Evolutionary conservation across 37 sponge, comb jelly and placozoan genomes (phyloP), one percentile per base, ranked within the genome.

Genomic region (Beroe ovata): DNA sequence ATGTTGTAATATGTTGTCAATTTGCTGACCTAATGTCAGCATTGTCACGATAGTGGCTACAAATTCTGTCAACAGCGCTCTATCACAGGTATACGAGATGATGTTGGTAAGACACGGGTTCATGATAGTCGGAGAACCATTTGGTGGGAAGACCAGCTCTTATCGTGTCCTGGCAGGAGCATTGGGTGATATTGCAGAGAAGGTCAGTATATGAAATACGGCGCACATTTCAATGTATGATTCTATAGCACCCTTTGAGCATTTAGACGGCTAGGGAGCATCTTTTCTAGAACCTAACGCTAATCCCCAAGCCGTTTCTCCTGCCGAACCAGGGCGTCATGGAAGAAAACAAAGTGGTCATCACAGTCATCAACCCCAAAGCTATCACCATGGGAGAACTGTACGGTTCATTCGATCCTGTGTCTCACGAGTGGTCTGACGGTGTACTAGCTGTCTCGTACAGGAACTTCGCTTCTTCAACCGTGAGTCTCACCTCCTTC

Each of bases 351-450:
- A 95, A 95, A 69, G 99, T 99, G 2, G 91, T 93, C 62, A 95
- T 99, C 61, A 99, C 94, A 32, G 96, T 99, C 38, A 64, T 99
- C 63, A 99, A 99, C 66, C 99, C 99, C 81, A 99, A 99, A 92
- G 89, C 95, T 40, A 96, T 99, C 77, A 96, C 99, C 0, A 99
- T 99, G 99, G 99, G 99, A 18, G 97, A 99, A 60, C 90, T 99
- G 64, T 99, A 99, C 60, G 99, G 99, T 0, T 92, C 91, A 18
- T 99, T 99, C 90, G 99, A 99, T 60, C 99, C 99, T 0, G 91
- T 99, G 72, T 99, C 99, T 42, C 99, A 99, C 91, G 99, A 99
- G 89, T 99, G 99, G 99, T 99, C 99, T 0, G 99, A 99, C 91
- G 99, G 99, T n/a, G 93, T 99, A 22, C 91, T 99, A 47, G 99